phyloP scores from a whole-genome alignment of 2,797 vertebrate genomes.

The Antennarius maculatus region DNA sequence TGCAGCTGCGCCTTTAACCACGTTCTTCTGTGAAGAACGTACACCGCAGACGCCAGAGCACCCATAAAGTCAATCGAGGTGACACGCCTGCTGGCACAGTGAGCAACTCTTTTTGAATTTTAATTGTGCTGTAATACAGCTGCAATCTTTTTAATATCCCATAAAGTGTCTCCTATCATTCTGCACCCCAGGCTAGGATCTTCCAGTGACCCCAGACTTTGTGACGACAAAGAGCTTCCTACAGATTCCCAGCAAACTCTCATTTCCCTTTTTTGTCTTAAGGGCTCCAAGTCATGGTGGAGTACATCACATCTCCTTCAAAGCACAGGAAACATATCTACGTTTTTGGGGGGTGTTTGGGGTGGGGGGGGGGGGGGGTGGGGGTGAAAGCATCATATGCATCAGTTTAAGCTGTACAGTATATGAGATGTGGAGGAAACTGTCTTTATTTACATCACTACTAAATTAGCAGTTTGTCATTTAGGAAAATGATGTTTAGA shows the following conservation, averaged over 20 bases:
- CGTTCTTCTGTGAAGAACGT: constrained; percentile 51
- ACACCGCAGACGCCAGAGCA: constrained; percentile 32
- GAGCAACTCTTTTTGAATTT: constrained; percentile 38
- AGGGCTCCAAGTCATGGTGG: constrained; percentile 37
- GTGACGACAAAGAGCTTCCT: constrained; percentile 61
- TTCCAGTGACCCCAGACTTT: constrained; percentile 63
- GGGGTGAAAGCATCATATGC: constrained; percentile 41
- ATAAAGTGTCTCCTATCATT: constrained; percentile 31
- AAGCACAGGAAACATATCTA: constrained; percentile 62
- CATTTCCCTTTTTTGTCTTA: constrained; percentile 72
- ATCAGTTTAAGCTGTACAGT: constrained; percentile 1
- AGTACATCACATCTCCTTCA: constrained; percentile 62
- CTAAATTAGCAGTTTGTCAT: not conserved
- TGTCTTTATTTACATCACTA: not conserved
- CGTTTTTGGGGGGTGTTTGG: constrained; percentile 4
- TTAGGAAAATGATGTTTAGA: constrained; percentile 10
- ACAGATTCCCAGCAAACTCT: constrained; percentile 57
- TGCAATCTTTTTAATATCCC: constrained; percentile 40
- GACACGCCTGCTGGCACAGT: constrained; percentile 42
- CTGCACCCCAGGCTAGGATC: constrained; percentile 36
- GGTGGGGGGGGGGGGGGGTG: not conserved
- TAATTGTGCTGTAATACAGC: constrained; percentile 39
- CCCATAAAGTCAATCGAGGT: constrained; percentile 36
- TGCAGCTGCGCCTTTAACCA: constrained; percentile 49
- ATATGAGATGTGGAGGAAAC: constrained; percentile 14